Evolutionary conservation across 2,113 vertebrate species (phyloP).

Genomic region (Maccullochella peelii): DNA sequence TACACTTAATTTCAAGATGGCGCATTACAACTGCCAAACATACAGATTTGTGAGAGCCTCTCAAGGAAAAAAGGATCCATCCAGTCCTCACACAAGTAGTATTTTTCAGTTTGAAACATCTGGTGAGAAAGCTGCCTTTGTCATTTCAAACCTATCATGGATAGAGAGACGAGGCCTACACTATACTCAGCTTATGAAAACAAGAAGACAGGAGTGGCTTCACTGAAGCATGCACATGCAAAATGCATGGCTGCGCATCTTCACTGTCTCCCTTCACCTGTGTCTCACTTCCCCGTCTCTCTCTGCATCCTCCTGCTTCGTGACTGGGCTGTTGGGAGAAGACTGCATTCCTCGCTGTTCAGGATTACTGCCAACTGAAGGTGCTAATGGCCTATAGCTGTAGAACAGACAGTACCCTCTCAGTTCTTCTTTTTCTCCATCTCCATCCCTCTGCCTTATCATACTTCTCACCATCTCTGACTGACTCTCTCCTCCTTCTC

Average conservation of each 20-base stretch:
- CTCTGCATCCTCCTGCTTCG: conserved; percentile 31
- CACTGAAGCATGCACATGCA: conserved; percentile 44
- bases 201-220: conserved; percentile 33
- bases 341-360: conserved; percentile 28
- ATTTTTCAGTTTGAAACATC: conserved; percentile 3
- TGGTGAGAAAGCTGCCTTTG: conserved; percentile 16
- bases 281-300: conserved; percentile 14
- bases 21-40: not conserved
- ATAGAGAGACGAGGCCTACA: not conserved
- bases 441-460: conserved; percentile 33
- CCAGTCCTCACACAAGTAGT: not conserved
- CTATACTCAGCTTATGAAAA: conserved; percentile 35
- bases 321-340: conserved; percentile 53
- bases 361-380: conserved; percentile 49
- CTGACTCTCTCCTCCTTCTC: conserved; percentile 9
- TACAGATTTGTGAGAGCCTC: conserved; percentile 7
- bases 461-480: conserved; percentile 25
- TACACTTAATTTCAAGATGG: conserved; percentile 1
- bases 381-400: conserved; percentile 68
- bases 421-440: conserved; percentile 21
- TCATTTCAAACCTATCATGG: conserved; percentile 4
- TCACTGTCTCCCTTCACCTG: not conserved
- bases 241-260: conserved; percentile 48
- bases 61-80: not conserved
- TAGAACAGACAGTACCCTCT: conserved; percentile 41